Conservation (phyloP, 92 coral and sea anemone genomes). For the Porites evermanni region DNA sequence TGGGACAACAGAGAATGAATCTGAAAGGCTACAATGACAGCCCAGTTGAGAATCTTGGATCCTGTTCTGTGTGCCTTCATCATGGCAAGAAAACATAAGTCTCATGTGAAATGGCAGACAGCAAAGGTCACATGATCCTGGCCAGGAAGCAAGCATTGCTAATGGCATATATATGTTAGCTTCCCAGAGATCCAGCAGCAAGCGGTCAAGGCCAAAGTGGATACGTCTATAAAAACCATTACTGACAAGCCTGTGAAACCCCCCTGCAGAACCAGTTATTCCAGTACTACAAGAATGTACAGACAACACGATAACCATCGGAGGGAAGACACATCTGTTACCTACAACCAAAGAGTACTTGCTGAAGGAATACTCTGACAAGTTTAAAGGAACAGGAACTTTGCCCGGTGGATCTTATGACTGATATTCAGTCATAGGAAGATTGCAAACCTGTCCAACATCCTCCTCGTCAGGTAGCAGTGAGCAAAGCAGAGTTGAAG, state of each 20-base stretch:
- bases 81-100: conserved; percentile 22
- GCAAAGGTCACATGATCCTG: conserved; percentile 28
- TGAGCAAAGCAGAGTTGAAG: conserved; percentile 37
- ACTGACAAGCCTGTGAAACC: no score
- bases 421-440: conserved; percentile 59
- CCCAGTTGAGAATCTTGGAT: conserved; percentile 21
- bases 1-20: conserved; percentile 18
- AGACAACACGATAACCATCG: no score
- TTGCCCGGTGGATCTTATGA: conserved; percentile 63
- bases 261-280: no score
- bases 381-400: conserved; percentile 56
- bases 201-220: conserved; percentile 15
- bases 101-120: conserved; percentile 30
- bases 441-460: conserved; percentile 61
- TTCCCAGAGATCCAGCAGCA: background rate
- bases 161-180: no score
- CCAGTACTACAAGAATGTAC: no score
- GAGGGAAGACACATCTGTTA: background rate
- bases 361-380: conserved; percentile 53
- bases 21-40: conserved; percentile 35
- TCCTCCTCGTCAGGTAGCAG: conserved; percentile 62
- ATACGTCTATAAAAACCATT: no score
- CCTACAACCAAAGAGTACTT: conserved; percentile 55
- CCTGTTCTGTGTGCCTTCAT: conserved; percentile 23
- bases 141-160: background rate